phyloP scores from a whole-genome alignment of 2,797 vertebrate genomes.

The Paramormyrops hopkinsi region DNA sequence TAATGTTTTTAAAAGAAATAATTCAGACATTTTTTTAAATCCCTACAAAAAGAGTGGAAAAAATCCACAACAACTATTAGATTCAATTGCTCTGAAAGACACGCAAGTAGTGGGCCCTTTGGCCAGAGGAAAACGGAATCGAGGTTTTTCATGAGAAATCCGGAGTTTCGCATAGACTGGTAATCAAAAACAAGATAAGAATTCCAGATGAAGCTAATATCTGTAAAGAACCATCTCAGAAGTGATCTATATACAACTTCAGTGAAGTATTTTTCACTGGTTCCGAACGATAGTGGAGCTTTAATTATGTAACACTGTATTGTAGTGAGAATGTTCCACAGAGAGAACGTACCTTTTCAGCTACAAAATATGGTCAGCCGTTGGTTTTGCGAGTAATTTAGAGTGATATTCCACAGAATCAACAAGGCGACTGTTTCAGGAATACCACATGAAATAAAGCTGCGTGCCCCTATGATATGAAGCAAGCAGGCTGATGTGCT shows the following conservation, averaged over 20 bases:
- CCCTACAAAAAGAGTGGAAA: background rate
- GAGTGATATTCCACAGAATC: background rate
- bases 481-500: background rate
- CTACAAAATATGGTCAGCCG: background rate
- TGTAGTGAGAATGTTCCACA: background rate
- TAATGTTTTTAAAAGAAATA: background rate
- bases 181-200: background rate
- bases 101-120: background rate
- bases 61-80: background rate
- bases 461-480: background rate
- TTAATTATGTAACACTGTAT: background rate
- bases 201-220: background rate
- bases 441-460: background rate
- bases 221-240: background rate
- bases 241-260: background rate
- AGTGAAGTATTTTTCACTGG: background rate
- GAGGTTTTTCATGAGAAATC: background rate
- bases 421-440: background rate
- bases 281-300: background rate
- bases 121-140: background rate
- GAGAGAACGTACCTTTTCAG: background rate
- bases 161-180: background rate
- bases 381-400: background rate
- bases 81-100: background rate
- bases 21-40: background rate